Evolutionary conservation across 2,797 vertebrate genomes (phyloP).

Genomic region (Falco concolor): DNA sequence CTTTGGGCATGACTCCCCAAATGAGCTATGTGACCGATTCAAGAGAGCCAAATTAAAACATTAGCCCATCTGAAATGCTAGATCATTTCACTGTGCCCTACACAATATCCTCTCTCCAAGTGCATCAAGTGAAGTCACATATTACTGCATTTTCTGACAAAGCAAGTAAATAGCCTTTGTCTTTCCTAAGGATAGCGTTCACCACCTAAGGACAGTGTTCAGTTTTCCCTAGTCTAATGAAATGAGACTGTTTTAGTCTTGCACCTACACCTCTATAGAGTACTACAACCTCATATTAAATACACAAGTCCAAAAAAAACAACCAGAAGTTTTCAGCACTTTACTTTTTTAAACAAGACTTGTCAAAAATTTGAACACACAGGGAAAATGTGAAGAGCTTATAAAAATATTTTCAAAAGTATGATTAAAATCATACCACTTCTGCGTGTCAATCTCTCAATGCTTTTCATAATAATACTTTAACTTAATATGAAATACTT

Average conservation of each 20-base stretch:
- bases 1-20: neutral
- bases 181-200: neutral
- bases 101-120: neutral
- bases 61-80: neutral
- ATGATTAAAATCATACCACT: neutral
- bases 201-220: neutral
- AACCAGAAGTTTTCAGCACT: neutral
- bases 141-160: neutral
- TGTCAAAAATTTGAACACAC: neutral
- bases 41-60: neutral
- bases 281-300: neutral
- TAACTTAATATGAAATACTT: neutral
- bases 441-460: neutral
- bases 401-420: neutral
- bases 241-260: neutral
- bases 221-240: neutral
- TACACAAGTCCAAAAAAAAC: neutral
- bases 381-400: neutral
- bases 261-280: neutral
- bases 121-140: neutral
- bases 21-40: neutral
- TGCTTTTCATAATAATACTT: neutral
- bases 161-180: neutral
- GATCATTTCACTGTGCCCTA: neutral
- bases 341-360: neutral